phyloP scores from a whole-genome alignment of 2,113 vertebrate species.

The Gymnobelideus leadbeateri region DNA sequence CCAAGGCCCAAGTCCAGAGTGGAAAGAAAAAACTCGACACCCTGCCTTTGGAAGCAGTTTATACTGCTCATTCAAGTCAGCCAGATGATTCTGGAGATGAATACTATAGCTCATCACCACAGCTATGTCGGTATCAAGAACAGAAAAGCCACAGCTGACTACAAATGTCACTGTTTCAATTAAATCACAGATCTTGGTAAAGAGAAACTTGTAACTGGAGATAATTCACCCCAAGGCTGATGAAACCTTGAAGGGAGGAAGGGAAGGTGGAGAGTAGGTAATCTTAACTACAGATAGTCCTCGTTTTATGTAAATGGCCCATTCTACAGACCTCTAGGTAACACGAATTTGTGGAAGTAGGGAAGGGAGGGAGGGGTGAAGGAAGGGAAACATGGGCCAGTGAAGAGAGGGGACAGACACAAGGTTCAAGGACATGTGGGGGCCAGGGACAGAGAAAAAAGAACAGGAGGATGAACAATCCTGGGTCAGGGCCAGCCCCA shows the following conservation, averaged over 20 bases:
- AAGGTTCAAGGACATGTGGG: not conserved
- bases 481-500: not conserved
- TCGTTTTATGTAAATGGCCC: not conserved
- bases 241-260: not conserved
- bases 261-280: not conserved
- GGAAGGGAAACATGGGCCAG: not conserved
- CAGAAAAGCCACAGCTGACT: not conserved
- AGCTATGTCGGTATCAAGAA: not conserved
- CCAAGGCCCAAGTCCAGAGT: not conserved
- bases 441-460: not conserved
- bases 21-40: not conserved
- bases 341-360: not conserved
- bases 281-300: not conserved
- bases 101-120: not conserved
- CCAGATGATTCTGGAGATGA: not conserved
- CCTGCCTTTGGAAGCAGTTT: not conserved
- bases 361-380: not conserved
- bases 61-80: not conserved
- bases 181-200: not conserved
- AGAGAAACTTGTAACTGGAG: not conserved
- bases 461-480: not conserved
- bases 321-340: not conserved
- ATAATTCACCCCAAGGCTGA: not conserved
- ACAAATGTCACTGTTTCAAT: not conserved
- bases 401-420: not conserved